Conservation (phyloP, 2,113 vertebrate species). For the Alethe diademata region DNA sequence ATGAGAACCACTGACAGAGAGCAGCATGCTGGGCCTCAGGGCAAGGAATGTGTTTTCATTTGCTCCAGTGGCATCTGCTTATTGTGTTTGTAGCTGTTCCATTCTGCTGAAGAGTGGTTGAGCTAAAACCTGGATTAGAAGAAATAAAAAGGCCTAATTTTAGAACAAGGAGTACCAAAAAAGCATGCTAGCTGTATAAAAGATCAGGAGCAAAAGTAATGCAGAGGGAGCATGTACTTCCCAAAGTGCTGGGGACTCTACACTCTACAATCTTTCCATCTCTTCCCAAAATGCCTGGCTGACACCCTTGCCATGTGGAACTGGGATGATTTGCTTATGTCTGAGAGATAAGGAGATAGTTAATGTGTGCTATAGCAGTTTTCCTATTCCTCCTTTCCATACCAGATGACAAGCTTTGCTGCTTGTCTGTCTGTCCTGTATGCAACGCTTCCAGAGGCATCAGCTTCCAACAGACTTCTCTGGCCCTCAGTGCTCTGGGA, state of each 20-base stretch:
- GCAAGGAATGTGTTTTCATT: slow-evolving; percentile 33
- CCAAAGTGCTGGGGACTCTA: background rate
- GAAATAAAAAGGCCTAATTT: background rate
- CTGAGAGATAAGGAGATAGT: background rate
- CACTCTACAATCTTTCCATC: background rate
- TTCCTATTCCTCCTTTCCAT: background rate
- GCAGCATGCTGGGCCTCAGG: slow-evolving; percentile 15
- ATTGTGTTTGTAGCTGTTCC: slow-evolving; percentile 29
- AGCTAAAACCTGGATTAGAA: background rate
- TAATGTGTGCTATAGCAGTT: background rate
- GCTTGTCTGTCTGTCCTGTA: background rate
- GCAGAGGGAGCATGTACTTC: background rate
- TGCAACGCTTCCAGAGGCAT: background rate
- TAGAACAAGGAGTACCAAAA: background rate
- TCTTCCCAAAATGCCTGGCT: background rate
- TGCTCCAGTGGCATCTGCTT: slow-evolving; percentile 32
- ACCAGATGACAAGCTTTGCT: background rate
- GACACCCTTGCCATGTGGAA: background rate
- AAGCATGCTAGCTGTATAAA: background rate
- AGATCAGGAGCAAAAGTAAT: background rate
- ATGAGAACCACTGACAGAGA: slow-evolving; percentile 21
- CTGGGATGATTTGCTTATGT: background rate
- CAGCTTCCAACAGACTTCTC: background rate
- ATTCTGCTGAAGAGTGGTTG: background rate
- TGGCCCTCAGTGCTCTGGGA: background rate